Percentiles rank a stretch among this genome's conserved stretches.
Evolutionary conservation across 2,113 vertebrate species (phyloP).

Genomic region (Garra rufa): DNA sequence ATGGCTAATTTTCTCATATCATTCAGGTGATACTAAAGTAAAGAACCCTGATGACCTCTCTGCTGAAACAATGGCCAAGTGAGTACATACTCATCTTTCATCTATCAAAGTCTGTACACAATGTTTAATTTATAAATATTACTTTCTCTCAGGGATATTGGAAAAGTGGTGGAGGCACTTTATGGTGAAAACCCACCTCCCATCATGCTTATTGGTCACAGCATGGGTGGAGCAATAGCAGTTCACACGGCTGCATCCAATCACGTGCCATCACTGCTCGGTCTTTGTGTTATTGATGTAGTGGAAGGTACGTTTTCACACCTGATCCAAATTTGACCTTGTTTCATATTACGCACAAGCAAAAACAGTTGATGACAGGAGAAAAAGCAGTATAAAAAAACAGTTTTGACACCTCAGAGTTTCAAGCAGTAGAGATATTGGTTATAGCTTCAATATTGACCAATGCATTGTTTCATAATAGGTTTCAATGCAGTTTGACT

Average conservation of each 20-base stretch:
- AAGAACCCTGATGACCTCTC: slow-evolving; percentile 92
- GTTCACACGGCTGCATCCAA: slow-evolving; percentile 91
- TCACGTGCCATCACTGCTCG: slow-evolving; percentile 88
- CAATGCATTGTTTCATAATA: not conserved
- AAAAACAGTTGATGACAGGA: not conserved
- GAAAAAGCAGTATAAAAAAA: not conserved
- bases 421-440: not conserved
- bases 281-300: slow-evolving; percentile 96
- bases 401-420: not conserved
- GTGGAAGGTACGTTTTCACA: slow-evolving; percentile 87
- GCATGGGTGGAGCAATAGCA: slow-evolving; percentile 97
- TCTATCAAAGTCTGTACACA: not conserved
- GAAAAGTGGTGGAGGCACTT: slow-evolving; percentile 90
- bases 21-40: slow-evolving; percentile 90
- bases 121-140: not conserved
- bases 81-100: slow-evolving; percentile 47
- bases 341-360: not conserved
- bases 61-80: slow-evolving; percentile 98
- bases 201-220: slow-evolving; percentile 96
- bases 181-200: slow-evolving; percentile 93
- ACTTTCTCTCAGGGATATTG: slow-evolving; percentile 82
- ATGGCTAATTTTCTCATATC: not conserved
- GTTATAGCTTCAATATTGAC: not conserved
- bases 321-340: not conserved
- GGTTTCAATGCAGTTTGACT: not conserved